Conservation (phyloP, 2,113 vertebrate species). For the Megaceryle maxima region DNA sequence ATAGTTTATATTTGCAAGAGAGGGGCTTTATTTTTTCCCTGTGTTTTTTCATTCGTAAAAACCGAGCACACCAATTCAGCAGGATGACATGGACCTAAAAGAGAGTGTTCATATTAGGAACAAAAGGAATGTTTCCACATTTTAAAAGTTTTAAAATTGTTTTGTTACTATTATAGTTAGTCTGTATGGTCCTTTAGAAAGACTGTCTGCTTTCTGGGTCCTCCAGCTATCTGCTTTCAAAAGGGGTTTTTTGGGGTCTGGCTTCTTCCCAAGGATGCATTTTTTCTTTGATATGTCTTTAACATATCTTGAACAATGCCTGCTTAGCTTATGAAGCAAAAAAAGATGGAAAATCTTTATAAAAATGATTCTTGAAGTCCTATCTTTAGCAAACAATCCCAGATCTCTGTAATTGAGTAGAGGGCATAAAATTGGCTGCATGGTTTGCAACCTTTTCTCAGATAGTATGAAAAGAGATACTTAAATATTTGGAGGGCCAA, state of each 20-base stretch:
- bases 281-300: background rate
- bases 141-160: background rate
- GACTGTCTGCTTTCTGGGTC: background rate
- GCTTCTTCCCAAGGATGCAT: background rate
- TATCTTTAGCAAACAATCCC: background rate
- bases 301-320: background rate
- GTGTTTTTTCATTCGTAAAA: constrained; percentile 89
- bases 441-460: background rate
- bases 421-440: background rate
- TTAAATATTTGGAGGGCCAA: background rate
- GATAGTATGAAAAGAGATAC: background rate
- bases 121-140: no score
- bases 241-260: background rate
- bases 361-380: background rate
- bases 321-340: background rate
- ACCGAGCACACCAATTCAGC: constrained; percentile 91
- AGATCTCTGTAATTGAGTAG: background rate
- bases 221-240: background rate
- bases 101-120: background rate
- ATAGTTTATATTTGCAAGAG: constrained; percentile 76
- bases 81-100: constrained; percentile 77
- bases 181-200: background rate
- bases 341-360: background rate
- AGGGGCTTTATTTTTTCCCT: constrained; percentile 77
- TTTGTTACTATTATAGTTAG: background rate